These are phyloP conservation scores for Scartelaos histophorus DNA, from an alignment of 2,113 vertebrate species.

Conservation along the genomic window DNA sequence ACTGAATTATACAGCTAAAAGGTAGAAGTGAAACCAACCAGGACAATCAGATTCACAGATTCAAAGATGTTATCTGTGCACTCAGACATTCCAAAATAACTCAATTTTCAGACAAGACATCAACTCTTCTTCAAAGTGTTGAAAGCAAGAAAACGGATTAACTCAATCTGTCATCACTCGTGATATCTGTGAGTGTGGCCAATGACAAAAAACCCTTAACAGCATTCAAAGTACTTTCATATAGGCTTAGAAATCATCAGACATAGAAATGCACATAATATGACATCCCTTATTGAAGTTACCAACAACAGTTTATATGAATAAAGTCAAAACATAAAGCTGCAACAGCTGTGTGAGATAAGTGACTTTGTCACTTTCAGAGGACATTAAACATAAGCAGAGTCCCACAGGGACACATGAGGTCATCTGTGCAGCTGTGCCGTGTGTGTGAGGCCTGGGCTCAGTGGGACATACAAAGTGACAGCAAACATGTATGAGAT, in stretches of 20 bases:
- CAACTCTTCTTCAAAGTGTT: constrained; percentile 41
- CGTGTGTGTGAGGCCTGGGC: constrained; percentile 52
- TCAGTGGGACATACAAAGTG: constrained; percentile 27
- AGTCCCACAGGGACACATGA: constrained; percentile 36
- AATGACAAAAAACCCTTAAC: not conserved
- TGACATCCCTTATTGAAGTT: not conserved
- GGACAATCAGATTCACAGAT: constrained; percentile 15
- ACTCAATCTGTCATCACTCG: constrained; percentile 34
- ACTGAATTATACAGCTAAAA: constrained; percentile 27
- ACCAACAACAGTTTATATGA: not conserved
- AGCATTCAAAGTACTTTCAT: not conserved
- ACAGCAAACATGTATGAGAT: constrained; percentile 36
- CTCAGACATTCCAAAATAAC: constrained; percentile 40
- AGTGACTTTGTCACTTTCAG: constrained; percentile 13
- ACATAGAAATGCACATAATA: not conserved
- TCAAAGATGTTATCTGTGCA: constrained; percentile 13
- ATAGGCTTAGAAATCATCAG: not conserved
- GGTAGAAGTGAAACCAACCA: not conserved
- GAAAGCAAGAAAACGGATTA: constrained; percentile 40
- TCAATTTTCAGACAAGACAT: constrained; percentile 39
- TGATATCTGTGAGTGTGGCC: constrained; percentile 14
- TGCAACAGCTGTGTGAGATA: not conserved
- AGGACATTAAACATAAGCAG: constrained; percentile 9
- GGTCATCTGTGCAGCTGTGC: constrained; percentile 65
- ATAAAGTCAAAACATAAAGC: not conserved